Percentiles rank a stretch among this genome's conserved stretches.
phyloP scores from a whole-genome alignment of 2,797 vertebrate genomes.

The Coregonus sp. region DNA sequence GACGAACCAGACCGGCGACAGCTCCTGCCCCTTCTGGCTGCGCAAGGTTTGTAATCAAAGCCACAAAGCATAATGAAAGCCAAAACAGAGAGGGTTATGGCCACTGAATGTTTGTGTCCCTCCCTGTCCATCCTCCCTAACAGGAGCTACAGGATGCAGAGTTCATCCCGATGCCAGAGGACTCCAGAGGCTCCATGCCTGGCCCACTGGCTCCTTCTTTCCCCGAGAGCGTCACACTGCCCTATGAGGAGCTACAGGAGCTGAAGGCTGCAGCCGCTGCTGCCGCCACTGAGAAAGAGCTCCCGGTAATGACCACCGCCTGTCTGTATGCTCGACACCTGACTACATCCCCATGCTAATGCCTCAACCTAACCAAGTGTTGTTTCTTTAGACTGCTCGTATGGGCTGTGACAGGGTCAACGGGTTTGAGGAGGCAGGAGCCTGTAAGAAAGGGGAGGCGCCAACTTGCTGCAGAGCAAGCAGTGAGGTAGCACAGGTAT shows the following conservation, averaged over 20 bases:
- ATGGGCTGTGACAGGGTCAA: constrained; percentile 70
- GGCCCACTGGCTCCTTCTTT: constrained; percentile 73
- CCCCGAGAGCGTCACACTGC: constrained; percentile 85
- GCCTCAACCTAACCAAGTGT: constrained; percentile 5
- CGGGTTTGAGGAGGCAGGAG: constrained; percentile 48
- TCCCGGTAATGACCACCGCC: constrained; percentile 61
- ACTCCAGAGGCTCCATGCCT: constrained; percentile 70
- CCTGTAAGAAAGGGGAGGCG: constrained; percentile 68
- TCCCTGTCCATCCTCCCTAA: constrained; percentile 25
- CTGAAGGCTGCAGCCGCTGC: constrained; percentile 83
- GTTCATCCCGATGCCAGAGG: constrained; percentile 91
- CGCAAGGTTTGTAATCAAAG: constrained; percentile 80
- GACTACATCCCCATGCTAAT: neutral
- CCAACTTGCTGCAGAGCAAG: constrained; percentile 73
- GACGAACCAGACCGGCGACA: constrained; percentile 82
- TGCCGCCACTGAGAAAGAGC: constrained; percentile 59
- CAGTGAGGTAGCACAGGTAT: constrained; percentile 81
- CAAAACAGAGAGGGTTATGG: neutral
- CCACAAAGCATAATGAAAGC: neutral
- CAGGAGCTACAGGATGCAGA: constrained; percentile 96
- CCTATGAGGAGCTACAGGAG: constrained; percentile 87
- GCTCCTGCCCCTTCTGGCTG: constrained; percentile 96
- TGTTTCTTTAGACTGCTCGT: constrained; percentile 66
- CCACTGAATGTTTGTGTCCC: neutral
- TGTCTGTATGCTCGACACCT: neutral